Conservation (phyloP, 2,797 vertebrate genomes). For the Onychomys leucogaster region DNA sequence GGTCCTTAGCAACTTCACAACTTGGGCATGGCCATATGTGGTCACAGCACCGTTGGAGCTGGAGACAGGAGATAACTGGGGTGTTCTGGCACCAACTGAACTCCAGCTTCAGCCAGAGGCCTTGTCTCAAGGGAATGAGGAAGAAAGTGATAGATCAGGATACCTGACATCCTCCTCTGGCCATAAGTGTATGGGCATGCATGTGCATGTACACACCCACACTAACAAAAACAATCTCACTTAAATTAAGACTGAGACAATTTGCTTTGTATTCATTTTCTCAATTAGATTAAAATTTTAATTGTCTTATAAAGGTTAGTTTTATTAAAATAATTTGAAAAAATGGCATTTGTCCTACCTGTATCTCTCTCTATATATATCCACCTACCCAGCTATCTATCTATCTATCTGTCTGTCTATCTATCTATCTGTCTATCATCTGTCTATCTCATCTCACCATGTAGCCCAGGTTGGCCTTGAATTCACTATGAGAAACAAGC, state of each 20-base stretch:
- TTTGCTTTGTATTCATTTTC: conserved; percentile 1
- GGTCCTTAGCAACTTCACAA: not conserved
- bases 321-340: conserved; percentile 54
- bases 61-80: not conserved
- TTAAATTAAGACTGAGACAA: not conserved
- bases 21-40: not conserved
- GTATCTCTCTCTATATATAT: not conserved
- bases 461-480: not conserved
- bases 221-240: not conserved
- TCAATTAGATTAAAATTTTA: conserved; percentile 14
- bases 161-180: not conserved
- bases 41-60: too few relatives aligned
- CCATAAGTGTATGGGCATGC: not conserved
- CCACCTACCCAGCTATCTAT: too few relatives aligned
- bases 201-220: not conserved
- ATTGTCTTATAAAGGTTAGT: conserved; percentile 28
- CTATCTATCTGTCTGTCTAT: not conserved
- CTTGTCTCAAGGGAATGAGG: not conserved
- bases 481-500: not conserved
- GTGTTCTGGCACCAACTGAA: not conserved
- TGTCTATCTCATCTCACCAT: not conserved
- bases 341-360: not conserved
- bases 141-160: not conserved
- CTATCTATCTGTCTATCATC: not conserved
- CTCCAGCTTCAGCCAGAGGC: not conserved